Conservation (phyloP, 2,888 invertebrate species). For the Thymelicus lineola region DNA sequence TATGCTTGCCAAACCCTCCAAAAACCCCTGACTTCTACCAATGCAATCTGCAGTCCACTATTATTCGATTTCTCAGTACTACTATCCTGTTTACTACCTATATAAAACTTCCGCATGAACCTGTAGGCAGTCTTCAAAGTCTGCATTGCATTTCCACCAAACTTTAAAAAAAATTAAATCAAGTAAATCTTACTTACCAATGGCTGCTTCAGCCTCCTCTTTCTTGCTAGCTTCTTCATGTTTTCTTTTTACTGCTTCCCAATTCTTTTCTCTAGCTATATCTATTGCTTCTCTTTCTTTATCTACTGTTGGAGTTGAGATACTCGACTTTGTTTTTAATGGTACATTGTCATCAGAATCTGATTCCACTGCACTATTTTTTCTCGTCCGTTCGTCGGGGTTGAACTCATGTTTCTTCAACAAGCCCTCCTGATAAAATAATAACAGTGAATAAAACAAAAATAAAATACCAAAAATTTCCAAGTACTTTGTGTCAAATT, state of each 20-base stretch:
- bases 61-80: too few relatives aligned
- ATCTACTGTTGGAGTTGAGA: conserved; percentile 65
- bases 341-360: conserved; percentile 81
- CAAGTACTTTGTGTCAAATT: too few relatives aligned
- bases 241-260: conserved; percentile 83
- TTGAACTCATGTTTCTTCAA: conserved; percentile 76
- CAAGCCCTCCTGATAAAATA: conserved; percentile 67
- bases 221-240: conserved; percentile 82
- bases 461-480: too few relatives aligned
- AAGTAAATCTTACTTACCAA: conserved; percentile 58
- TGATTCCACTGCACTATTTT: conserved; percentile 76
- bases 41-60: too few relatives aligned
- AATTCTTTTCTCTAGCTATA: conserved; percentile 82
- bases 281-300: conserved; percentile 82
- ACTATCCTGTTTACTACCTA: too few relatives aligned
- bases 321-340: conserved; percentile 70
- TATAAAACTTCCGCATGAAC: too few relatives aligned
- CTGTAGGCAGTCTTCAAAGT: too few relatives aligned
- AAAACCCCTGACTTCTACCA: too few relatives aligned
- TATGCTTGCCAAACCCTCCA: too few relatives aligned
- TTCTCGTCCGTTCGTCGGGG: conserved; percentile 67
- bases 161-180: background rate
- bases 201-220: conserved; percentile 77
- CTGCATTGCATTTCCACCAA: background rate
- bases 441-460: background rate